Evolutionary conservation across 1,140 invertebrate genomes (phyloP).

Genomic region (Drosophila prosaltans): DNA sequence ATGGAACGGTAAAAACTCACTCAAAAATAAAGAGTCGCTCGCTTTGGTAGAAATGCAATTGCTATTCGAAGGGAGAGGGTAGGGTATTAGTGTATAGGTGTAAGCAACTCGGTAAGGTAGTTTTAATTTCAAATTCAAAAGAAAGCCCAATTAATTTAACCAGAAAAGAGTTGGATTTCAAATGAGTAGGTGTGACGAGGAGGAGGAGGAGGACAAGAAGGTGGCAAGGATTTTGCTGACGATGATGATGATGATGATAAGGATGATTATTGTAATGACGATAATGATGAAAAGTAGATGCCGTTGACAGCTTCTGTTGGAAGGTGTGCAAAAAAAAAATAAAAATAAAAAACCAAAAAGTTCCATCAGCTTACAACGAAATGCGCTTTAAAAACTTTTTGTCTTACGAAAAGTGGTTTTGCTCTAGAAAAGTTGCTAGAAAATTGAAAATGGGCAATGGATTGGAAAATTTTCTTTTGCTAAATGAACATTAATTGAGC

Average conservation of each 20-base stretch:
- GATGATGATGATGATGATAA: conserved; percentile 15
- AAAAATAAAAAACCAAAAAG: not conserved
- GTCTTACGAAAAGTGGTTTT: not conserved
- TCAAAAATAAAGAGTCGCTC: conserved; percentile 3
- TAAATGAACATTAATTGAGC: conserved; percentile 4
- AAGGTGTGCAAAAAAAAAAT: conserved; percentile 1
- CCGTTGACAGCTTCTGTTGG: conserved; percentile 41
- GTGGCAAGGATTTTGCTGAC: not conserved
- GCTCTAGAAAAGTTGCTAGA: not conserved
- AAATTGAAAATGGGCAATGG: conserved; percentile 10
- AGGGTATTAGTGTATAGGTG: conserved; percentile 14
- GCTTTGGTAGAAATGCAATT: not conserved
- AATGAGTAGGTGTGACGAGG: conserved; percentile 20
- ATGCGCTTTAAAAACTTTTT: conserved; percentile 6
- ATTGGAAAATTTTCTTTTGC: not conserved
- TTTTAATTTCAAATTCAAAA: conserved; percentile 74
- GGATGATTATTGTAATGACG: not conserved
- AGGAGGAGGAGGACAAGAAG: not conserved
- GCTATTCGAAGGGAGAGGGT: not conserved
- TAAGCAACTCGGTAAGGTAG: conserved; percentile 25
- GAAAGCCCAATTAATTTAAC: conserved; percentile 75
- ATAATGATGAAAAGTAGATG: conserved; percentile 36
- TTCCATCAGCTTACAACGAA: conserved; percentile 1
- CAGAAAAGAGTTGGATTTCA: conserved; percentile 56
- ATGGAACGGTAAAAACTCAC: conserved; percentile 38